phyloP scores from a whole-genome alignment of 2,888 invertebrate species.

The Hirtodrosophila duncani region DNA sequence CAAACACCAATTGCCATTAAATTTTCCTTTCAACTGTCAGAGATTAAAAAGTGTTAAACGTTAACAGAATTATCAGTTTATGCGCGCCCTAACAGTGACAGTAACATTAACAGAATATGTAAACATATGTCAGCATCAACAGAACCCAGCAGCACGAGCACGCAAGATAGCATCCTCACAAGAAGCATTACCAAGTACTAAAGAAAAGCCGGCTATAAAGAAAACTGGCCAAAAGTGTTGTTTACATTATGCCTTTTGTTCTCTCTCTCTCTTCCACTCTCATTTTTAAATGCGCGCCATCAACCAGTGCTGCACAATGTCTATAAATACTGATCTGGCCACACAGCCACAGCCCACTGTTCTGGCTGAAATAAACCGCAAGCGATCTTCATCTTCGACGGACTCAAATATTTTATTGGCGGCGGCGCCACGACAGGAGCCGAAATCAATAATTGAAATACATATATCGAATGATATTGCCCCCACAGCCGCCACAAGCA shows the following conservation, averaged over 20 bases:
- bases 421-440: constrained; percentile 40
- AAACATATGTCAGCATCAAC: not conserved
- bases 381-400: constrained; percentile 34
- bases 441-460: constrained; percentile 72
- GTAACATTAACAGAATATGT: not conserved
- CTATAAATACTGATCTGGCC: constrained; percentile 24
- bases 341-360: constrained; percentile 2
- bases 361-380: constrained; percentile 33
- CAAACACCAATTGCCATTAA: constrained; percentile 11
- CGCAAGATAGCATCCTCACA: not conserved
- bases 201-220: constrained; percentile 36
- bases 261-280: constrained; percentile 24
- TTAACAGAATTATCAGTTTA: too few relatives aligned
- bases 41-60: not conserved
- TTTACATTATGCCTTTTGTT: constrained; percentile 48
- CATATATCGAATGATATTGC: constrained; percentile 65
- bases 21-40: constrained; percentile 1
- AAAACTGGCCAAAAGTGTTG: constrained; percentile 44
- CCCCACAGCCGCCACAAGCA: too few relatives aligned
- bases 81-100: too few relatives aligned
- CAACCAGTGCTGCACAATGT: constrained; percentile 12
- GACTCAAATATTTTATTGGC: constrained; percentile 1
- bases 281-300: constrained; percentile 1
- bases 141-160: constrained; percentile 5
- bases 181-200: constrained; percentile 13